phyloP scores from a whole-genome alignment of 2,797 vertebrate genomes.

The Chrosomus eos region DNA sequence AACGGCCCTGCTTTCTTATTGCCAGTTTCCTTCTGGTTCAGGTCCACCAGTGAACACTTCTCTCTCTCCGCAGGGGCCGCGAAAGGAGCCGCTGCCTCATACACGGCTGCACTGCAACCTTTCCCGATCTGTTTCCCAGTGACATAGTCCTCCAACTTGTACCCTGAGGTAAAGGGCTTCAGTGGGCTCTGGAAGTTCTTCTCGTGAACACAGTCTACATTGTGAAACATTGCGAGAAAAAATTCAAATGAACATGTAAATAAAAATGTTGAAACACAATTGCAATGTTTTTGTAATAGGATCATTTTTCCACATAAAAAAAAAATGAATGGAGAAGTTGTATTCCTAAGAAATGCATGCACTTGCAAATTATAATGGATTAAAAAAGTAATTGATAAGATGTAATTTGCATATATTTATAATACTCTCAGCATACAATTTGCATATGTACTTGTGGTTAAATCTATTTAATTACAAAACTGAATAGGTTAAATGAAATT shows the following conservation, averaged over 20 bases:
- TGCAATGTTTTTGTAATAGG: not conserved
- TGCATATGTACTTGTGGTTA: not conserved
- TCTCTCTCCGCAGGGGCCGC: conserved; percentile 44
- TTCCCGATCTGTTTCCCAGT: conserved; percentile 89
- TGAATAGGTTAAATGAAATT: not conserved
- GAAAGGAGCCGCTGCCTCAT: conserved; percentile 81
- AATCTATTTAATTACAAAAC: not conserved
- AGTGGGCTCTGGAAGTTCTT: conserved; percentile 77
- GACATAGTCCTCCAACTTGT: conserved; percentile 88
- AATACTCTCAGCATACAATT: not conserved
- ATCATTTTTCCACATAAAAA: not conserved
- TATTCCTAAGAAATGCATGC: not conserved
- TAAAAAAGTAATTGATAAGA: not conserved
- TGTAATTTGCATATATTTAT: too few relatives aligned
- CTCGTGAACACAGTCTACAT: conserved; percentile 82
- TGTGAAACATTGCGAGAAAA: not conserved
- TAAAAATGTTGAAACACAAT: not conserved
- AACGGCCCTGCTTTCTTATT: conserved; percentile 32
- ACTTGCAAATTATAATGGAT: not conserved
- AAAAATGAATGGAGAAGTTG: not conserved
- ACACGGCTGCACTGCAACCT: conserved; percentile 89
- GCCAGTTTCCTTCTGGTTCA: conserved; percentile 58
- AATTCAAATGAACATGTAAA: not conserved
- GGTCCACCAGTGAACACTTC: conserved; percentile 61
- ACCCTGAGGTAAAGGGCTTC: conserved; percentile 77